These are phyloP conservation scores for Otus sunia DNA, from an alignment of 2,113 vertebrate species.

Conservation along the genomic window DNA sequence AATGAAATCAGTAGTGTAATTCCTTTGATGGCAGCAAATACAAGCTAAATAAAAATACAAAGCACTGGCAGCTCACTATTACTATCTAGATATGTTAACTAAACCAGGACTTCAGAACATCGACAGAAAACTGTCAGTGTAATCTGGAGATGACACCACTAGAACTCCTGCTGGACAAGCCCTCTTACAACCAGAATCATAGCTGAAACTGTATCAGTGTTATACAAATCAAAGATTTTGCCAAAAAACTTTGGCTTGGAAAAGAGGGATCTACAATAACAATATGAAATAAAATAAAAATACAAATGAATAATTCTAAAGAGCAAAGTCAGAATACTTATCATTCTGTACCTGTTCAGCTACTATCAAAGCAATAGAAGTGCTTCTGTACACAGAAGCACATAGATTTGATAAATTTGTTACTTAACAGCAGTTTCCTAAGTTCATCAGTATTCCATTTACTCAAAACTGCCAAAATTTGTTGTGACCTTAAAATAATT, in stretches of 20 bases:
- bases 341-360: neutral
- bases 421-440: neutral
- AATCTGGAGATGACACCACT: neutral
- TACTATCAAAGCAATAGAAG: neutral
- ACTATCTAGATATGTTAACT: neutral
- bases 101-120: neutral
- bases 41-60: neutral
- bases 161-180: neutral
- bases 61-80: neutral
- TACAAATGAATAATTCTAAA: neutral
- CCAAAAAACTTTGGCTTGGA: neutral
- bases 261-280: neutral
- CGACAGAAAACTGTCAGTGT: neutral
- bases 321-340: neutral
- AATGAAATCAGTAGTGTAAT: neutral
- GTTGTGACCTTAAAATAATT: neutral
- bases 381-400: neutral
- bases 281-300: neutral
- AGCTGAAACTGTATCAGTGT: neutral
- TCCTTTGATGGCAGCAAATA: neutral
- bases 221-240: neutral
- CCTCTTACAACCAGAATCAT: neutral
- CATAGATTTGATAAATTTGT: neutral
- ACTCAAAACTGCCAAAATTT: neutral
- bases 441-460: neutral